Evolutionary conservation across 2,888 invertebrate species (phyloP).

Genomic region (Sicus ferrugineus): DNA sequence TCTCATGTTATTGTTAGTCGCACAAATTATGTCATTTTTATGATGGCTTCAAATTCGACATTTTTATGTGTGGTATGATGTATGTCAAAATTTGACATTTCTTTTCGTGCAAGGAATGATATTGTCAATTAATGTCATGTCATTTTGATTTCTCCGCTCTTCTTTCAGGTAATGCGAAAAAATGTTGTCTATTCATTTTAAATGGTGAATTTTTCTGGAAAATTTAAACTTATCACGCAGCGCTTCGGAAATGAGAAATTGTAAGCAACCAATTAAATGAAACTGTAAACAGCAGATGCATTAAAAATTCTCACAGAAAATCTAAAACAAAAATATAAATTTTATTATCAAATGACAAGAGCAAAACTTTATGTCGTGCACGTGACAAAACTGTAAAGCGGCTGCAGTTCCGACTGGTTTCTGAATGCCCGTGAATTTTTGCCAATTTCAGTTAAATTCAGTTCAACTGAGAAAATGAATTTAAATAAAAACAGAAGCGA

Average conservation of each 20-base stretch:
- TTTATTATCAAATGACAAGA: background rate
- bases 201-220: too few species aligned
- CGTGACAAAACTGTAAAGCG: constrained; percentile 34
- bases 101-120: background rate
- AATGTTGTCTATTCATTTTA: too few species aligned
- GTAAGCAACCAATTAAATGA: too few species aligned
- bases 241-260: too few species aligned
- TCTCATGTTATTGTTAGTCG: background rate
- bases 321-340: background rate
- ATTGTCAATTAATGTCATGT: too few species aligned
- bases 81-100: too few species aligned
- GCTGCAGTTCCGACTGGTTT: background rate
- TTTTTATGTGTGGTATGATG: too few species aligned
- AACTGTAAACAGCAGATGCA: too few species aligned
- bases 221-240: too few species aligned
- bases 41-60: background rate
- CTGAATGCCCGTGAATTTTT: background rate
- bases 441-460: constrained; percentile 25
- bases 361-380: constrained; percentile 20
- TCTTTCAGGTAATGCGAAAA: too few species aligned
- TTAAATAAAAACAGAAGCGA: background rate
- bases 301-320: too few species aligned
- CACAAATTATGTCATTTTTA: background rate
- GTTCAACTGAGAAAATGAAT: background rate
- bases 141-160: too few species aligned